phyloP scores from a whole-genome alignment of 2,888 invertebrate species.

The Drosophila pseudotakahashii region DNA sequence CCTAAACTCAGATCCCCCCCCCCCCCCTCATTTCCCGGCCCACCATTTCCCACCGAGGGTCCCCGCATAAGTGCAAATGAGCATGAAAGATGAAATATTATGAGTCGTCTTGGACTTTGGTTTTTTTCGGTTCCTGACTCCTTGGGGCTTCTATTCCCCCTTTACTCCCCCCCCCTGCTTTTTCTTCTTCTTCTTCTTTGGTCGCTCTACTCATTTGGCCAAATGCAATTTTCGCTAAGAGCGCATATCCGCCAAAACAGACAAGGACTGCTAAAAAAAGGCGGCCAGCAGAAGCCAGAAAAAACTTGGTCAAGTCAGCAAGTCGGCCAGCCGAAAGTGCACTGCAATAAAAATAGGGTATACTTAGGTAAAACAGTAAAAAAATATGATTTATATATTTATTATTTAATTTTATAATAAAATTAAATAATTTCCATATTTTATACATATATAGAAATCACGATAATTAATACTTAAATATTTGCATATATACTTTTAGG shows the following conservation, averaged over 20 bases:
- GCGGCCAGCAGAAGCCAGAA: constrained; percentile 23
- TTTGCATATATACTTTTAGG: too few relatives aligned
- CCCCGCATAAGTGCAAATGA: constrained; percentile 73
- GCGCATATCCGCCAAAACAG: constrained; percentile 59
- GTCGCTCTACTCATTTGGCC: constrained; percentile 59
- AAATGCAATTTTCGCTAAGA: constrained; percentile 73
- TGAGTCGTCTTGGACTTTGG: constrained; percentile 57
- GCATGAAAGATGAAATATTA: constrained; percentile 81
- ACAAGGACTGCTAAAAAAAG: constrained; percentile 23
- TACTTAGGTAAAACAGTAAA: too few relatives aligned
- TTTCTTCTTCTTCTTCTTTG: constrained; percentile 7
- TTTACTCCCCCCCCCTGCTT: background rate
- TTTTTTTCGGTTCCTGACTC: constrained; percentile 27
- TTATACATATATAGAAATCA: too few relatives aligned
- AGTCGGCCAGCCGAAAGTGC: constrained; percentile 25
- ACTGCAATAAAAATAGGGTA: constrained; percentile 5
- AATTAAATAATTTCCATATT: too few relatives aligned
- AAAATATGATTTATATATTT: too few relatives aligned
- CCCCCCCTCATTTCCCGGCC: constrained; percentile 2
- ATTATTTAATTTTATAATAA: too few relatives aligned
- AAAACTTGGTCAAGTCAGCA: constrained; percentile 57
- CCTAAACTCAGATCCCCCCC: too few relatives aligned
- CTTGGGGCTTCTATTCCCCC: constrained; percentile 11
- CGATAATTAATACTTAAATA: too few relatives aligned
- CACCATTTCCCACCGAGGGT: constrained; percentile 6